Percentiles rank a stretch among this genome's conserved stretches.
Evolutionary conservation across 2,888 invertebrate genomes (phyloP).

Genomic region (Drosophila sordidula): DNA sequence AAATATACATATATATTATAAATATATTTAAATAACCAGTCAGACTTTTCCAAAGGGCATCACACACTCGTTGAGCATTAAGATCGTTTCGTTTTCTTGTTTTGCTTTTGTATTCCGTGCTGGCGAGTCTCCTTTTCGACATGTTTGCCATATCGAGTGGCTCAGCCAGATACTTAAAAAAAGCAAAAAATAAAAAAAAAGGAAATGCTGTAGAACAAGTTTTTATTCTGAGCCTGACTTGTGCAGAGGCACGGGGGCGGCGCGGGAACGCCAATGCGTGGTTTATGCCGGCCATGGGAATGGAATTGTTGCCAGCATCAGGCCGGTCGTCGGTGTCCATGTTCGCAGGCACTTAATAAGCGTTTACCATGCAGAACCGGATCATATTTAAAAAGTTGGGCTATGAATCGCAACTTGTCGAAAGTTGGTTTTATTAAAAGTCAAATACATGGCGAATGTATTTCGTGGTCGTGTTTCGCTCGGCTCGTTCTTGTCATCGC

Average conservation of each 20-base stretch:
- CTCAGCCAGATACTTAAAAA: slow-evolving; percentile 6
- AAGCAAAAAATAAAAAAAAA: slow-evolving; percentile 2
- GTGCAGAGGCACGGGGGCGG: not conserved
- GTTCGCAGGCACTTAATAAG: slow-evolving; percentile 59
- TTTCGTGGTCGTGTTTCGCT: slow-evolving; percentile 21
- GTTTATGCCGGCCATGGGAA: slow-evolving; percentile 52
- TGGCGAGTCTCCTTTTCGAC: slow-evolving; percentile 40
- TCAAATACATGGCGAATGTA: slow-evolving; percentile 38
- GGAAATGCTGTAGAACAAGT: slow-evolving; percentile 53
- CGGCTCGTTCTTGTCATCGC: slow-evolving; percentile 36
- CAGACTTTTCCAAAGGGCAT: slow-evolving; percentile 19
- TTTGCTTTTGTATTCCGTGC: slow-evolving; percentile 10
- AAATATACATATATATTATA: too few species aligned
- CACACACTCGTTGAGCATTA: not conserved
- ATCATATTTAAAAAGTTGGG: slow-evolving; percentile 49
- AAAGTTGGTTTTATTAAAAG: slow-evolving; percentile 59
- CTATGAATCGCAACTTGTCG: slow-evolving; percentile 24
- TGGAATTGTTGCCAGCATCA: slow-evolving; percentile 35
- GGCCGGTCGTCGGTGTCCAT: slow-evolving; percentile 33
- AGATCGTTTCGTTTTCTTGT: not conserved
- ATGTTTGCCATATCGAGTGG: slow-evolving; percentile 51
- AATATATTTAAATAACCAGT: too few species aligned
- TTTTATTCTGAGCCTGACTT: slow-evolving; percentile 37
- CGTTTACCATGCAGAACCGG: slow-evolving; percentile 39
- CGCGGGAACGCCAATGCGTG: slow-evolving; percentile 21